phyloP scores from a whole-genome alignment of 2,113 vertebrate genomes.

The Salvelinus alpinus region DNA sequence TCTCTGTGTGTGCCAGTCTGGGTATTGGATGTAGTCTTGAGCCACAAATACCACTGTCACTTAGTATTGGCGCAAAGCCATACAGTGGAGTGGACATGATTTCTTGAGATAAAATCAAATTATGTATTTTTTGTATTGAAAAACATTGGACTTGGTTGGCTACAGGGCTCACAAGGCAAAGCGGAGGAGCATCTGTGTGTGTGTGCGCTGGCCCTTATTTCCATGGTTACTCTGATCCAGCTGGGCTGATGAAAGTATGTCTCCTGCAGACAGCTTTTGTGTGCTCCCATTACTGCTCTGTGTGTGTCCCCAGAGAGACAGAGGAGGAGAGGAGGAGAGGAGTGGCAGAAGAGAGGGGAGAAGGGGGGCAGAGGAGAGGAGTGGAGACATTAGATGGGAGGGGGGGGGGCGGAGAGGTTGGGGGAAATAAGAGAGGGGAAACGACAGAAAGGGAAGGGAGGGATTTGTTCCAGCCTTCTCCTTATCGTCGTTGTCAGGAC shows the following conservation, averaged over 20 bases:
- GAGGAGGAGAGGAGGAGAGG: constrained; percentile 1
- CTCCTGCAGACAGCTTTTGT: constrained; percentile 66
- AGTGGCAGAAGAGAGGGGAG: constrained; percentile 3
- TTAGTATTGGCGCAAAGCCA: neutral
- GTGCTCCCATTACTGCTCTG: constrained; percentile 73
- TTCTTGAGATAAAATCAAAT: neutral
- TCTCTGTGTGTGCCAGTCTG: neutral
- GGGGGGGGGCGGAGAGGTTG: neutral
- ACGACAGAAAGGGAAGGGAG: neutral
- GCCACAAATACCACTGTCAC: neutral
- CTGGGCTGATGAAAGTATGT: constrained; percentile 66
- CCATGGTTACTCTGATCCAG: constrained; percentile 75
- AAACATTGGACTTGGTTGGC: constrained; percentile 4
- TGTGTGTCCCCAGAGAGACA: constrained; percentile 55
- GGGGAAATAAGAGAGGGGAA: neutral
- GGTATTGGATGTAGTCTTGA: neutral
- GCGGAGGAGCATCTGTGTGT: constrained; percentile 24
- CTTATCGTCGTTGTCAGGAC: neutral
- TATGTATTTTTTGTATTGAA: constrained; percentile 4
- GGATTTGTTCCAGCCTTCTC: neutral
- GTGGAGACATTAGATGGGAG: neutral
- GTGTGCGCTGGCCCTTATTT: constrained; percentile 58
- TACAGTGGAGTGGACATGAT: neutral
- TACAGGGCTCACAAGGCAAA: neutral
- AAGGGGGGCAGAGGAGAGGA: neutral